Evolutionary conservation across 2,888 invertebrate species (phyloP), one percentile per base, ranked within the genome.

Genomic region (Itoplectis maculator): DNA sequence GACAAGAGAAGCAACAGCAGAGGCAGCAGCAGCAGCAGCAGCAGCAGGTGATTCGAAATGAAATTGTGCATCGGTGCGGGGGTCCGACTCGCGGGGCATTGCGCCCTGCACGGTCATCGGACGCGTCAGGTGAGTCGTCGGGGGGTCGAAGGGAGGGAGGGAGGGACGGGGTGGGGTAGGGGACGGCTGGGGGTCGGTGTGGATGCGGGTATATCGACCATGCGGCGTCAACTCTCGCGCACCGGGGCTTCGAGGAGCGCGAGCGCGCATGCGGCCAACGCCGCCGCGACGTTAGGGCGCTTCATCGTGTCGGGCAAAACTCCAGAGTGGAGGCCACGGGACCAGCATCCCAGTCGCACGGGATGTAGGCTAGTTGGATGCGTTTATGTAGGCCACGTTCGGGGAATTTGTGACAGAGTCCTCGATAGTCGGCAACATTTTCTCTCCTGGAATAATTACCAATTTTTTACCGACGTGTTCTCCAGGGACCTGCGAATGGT

Each of bases 101-200:
- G 75, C 70, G 79, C 70, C 49, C 63, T 69, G 59, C 80, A 56
- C 37, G 49, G 84, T 79, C 82, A 84, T 85, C 85, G 77, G 84
- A 74, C 80, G 68, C 77, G 84, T 84, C 82, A 85, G 79, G 82
- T 84, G 82, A 84, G 73, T 81, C 65, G 81, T 72, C 63, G 74
- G 59, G 68, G 23, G n/a, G n/a, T n/a, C n/a, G n/a, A n/a, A n/a
- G n/a, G n/a, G n/a, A n/a, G n/a, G n/a, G n/a, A n/a, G n/a, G n/a
- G n/a, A n/a, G n/a, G n/a, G n/a, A n/a, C n/a, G n/a, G n/a, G n/a
- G n/a, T n/a, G n/a, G n/a, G n/a, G n/a, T n/a, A n/a, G n/a, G n/a
- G n/a, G n/a, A n/a, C n/a, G n/a, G n/a, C n/a, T n/a, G n/a, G n/a
- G 63, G 65, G 54, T 42, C 56, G 49, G 68, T 76, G 63, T 37